phyloP scores from a whole-genome alignment of 2,113 vertebrate genomes.

The Nestor notabilis region DNA sequence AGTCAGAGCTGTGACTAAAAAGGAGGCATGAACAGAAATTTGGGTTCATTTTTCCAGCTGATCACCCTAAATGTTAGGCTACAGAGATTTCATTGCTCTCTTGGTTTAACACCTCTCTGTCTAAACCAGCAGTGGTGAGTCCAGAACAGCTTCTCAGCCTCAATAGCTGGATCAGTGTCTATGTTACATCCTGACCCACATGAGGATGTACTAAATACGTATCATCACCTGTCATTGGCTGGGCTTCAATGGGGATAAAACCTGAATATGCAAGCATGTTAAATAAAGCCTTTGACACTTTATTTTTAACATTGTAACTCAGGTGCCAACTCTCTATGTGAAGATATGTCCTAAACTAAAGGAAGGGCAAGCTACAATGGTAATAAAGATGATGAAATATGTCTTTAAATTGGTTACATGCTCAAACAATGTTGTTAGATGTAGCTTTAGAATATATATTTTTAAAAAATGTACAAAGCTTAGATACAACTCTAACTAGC shows the following conservation, averaged over 20 bases:
- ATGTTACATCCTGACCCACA: not conserved
- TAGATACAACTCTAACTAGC: not conserved
- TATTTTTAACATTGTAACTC: not conserved
- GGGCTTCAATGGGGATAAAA: not conserved
- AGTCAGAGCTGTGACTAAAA: not conserved
- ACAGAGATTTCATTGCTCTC: not conserved
- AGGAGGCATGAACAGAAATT: not conserved
- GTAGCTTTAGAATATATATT: not conserved
- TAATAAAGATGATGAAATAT: not conserved
- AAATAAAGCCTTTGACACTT: fast-evolving
- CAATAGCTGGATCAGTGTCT: not conserved
- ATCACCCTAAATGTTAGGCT: not conserved
- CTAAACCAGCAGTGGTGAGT: not conserved
- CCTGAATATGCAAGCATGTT: not conserved
- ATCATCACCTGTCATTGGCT: not conserved
- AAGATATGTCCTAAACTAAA: not conserved
- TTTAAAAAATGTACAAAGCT: not conserved
- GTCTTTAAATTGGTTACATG: not conserved
- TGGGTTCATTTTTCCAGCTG: not conserved
- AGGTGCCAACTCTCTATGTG: not conserved
- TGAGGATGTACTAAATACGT: not conserved
- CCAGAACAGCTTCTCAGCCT: not conserved
- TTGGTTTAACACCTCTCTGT: not conserved
- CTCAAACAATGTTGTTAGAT: not conserved
- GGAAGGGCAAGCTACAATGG: not conserved